Base-by-base conservation (phyloP, 2,797 vertebrate species). In the Molothrus aeneus region DNA sequence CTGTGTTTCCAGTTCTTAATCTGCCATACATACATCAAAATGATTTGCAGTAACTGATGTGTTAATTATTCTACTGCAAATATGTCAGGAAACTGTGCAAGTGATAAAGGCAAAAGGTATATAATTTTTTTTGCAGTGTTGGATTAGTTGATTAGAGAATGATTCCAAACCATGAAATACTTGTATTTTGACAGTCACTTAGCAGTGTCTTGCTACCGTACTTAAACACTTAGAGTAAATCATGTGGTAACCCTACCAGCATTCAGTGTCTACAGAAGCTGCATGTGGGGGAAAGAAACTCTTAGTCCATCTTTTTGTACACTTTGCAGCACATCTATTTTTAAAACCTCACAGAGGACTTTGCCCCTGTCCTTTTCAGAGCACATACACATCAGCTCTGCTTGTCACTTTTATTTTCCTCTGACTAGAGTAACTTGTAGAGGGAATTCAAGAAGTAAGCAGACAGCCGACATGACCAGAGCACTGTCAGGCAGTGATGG, bases 271-370 rank as follows among this genome's bases (percentile, higher is more conserved):
- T 45, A 32, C 21, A 89, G 78, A 66, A 86, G 51, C 22, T 17
- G 21, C 18, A 7, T n/a, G 25, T 11, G 15, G 20, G 43, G n/a
- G 24, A 59, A 45, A 56, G 75, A 77, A 80, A 54, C 48, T 60
- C n/a, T 68, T 10, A 17, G 31, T 24, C 36, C 89, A 54, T 69
- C 42, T 89, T 81, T 87, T 32, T 65, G 24, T 74, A 80, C 25
- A n/a, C 54, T 91, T 74, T 80, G n/a, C 57, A 86, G 69, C 3
- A 40, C 51, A 79, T 45, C 79, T 88, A 63, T 95, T 96, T 96
- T 95, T 96, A 86, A 92, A 83, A 65, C 22, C 40, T 88, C 48
- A 34, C 5, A 9, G 64, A 82, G 54, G 66, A 71, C 57, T 75
- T 92, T 84, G 65, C 53, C 86, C 65, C 68, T 83, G 22, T 60